A percentile compares a stretch with the other conserved stretches of the same genome.
Conservation (phyloP, 2,797 vertebrate species). For the Sebastes elongatus region DNA sequence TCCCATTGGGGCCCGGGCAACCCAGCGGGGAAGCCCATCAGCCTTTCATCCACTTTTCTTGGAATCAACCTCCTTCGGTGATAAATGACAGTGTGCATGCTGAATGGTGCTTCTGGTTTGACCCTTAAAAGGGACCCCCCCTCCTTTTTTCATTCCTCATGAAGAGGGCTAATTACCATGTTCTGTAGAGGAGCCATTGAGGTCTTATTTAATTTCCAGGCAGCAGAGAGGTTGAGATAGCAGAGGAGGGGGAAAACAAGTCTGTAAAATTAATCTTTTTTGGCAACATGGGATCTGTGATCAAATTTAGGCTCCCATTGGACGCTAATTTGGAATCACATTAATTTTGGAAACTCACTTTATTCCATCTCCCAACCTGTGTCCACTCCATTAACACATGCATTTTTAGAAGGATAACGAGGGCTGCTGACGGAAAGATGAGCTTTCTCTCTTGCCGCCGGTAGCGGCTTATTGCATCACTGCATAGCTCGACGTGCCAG, state of each 20-base stretch:
- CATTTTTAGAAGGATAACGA: constrained; percentile 6
- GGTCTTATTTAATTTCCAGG: constrained; percentile 82
- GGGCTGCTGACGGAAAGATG: not conserved
- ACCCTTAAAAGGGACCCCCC: constrained; percentile 65
- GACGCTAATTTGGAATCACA: constrained; percentile 59
- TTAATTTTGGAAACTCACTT: constrained; percentile 48
- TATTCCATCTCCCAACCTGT: not conserved
- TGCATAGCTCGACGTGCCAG: constrained; percentile 26
- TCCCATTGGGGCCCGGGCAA: constrained; percentile 56
- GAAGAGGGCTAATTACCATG: constrained; percentile 83
- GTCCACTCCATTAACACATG: constrained; percentile 22
- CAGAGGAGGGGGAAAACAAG: constrained; percentile 53
- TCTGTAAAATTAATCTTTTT: constrained; percentile 73
- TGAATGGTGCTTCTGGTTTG: constrained; percentile 75
- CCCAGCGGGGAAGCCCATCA: constrained; percentile 69
- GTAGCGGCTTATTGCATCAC: constrained; percentile 33
- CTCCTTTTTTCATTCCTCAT: constrained; percentile 64
- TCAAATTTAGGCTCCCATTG: constrained; percentile 67
- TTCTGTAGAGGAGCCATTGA: constrained; percentile 76
- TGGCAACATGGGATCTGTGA: constrained; percentile 61
- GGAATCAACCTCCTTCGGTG: constrained; percentile 71
- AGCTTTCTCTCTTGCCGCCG: not conserved
- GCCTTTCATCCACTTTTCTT: constrained; percentile 72
- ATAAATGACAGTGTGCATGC: constrained; percentile 76
- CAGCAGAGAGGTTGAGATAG: constrained; percentile 54